Base-by-base conservation (phyloP, 1,140 invertebrate species). In the Nautilus pompilius region DNA sequence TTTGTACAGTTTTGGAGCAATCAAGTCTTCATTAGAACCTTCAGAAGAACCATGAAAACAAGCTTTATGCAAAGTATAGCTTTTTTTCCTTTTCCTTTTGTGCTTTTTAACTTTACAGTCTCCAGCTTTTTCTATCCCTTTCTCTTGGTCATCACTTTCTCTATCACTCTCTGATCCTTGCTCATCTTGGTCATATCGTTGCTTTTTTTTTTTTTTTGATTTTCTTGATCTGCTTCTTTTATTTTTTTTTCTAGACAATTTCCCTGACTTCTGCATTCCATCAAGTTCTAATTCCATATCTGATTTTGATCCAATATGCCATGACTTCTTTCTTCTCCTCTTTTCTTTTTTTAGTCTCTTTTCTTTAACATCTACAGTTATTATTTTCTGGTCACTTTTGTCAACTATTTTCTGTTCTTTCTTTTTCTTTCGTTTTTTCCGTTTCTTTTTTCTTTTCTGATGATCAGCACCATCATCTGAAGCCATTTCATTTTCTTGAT, bases 361-460 rank as follows among this genome's bases (percentile, higher is more conserved):
- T 30, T 49, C 26, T 26, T 33, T 28, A n/a, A 17, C 32, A n/a
- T 8, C 22, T 30, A 15, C 32, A 41, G 17, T 17, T 8, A 33
- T n/a, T 4, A 6, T 34, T 6, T 48, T 30, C 24, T 36, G 15
- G 5, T 63, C 33, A 15, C 29, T 22, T 20, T 58, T 48, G 5
- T 51, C 36, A 51, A 57, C 63, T 20, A 53, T 62, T 53, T 61
- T 62, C 29, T n/a, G 33, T 22, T 45, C 36, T 36, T 30, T 58
- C 53, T 57, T 59, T 33, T 48, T 58, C 41, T 41, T 58, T 63
- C 17, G 60, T 54, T 41, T 60, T 36, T 41, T 20, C 36, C 56
- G 55, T 32, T 62, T 62, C 49, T 62, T 58, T 30, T 63, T 54
- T 5, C 32, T 34, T 36, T 58, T 53, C 51, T 26, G 20, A 26